phyloP scores from a whole-genome alignment of 2,888 invertebrate species.

The Torymus tubicola region DNA sequence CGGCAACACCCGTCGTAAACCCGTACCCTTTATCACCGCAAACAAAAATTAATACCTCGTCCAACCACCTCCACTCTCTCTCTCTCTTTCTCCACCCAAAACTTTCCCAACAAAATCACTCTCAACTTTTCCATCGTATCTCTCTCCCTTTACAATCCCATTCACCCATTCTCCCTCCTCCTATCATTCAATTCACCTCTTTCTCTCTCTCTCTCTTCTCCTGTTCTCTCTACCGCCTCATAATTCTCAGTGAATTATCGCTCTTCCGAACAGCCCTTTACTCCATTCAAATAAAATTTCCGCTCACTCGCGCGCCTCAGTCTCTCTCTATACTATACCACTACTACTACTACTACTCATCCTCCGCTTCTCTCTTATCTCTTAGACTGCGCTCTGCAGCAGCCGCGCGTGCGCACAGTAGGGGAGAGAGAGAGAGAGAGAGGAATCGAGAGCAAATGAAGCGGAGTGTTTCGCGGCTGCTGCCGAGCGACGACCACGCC shows the following conservation, averaged over 20 bases:
- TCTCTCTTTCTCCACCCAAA: too few relatives aligned
- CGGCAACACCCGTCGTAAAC: too few relatives aligned
- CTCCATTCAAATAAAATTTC: constrained; percentile 50
- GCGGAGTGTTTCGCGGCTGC: constrained; percentile 48
- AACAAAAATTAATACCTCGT: too few relatives aligned
- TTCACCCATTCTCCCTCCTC: constrained; percentile 5
- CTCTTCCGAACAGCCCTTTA: constrained; percentile 4
- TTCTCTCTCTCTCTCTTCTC: neutral
- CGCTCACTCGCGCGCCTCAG: neutral
- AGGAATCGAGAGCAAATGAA: constrained; percentile 55
- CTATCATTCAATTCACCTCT: constrained; percentile 48
- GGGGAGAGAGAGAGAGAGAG: constrained; percentile 17
- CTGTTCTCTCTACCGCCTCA: constrained; percentile 2
- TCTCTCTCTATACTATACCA: too few relatives aligned
- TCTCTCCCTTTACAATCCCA: too few relatives aligned
- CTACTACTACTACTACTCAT: too few relatives aligned
- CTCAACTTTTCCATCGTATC: too few relatives aligned
- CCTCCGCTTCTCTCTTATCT: too few relatives aligned
- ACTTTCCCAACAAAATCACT: too few relatives aligned
- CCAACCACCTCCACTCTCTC: too few relatives aligned
- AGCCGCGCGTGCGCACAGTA: neutral
- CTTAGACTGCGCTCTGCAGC: too few relatives aligned
- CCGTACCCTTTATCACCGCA: too few relatives aligned
- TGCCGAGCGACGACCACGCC: constrained; percentile 56
- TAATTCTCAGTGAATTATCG: constrained; percentile 52